Percentiles rank a stretch among this genome's conserved stretches.
These are phyloP conservation scores for Tiliqua scincoides DNA, from an alignment of 2,113 vertebrate genomes.

Conservation along the genomic window DNA sequence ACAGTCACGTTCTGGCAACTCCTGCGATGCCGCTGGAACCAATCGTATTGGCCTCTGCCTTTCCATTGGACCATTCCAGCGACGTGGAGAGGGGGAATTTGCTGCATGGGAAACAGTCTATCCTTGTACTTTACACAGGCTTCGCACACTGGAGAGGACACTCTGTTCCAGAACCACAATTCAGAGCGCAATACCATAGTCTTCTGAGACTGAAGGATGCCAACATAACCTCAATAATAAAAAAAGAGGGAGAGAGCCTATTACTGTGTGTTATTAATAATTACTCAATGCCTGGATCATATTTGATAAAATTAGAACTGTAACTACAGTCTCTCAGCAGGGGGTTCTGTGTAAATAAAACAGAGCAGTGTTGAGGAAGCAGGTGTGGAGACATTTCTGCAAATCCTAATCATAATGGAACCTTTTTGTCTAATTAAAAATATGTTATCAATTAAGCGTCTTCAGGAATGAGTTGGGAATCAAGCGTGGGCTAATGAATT, in stretches of 20 bases:
- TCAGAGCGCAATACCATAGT: no score
- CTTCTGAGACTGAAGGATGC: no score
- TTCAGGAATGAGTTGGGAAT: background rate
- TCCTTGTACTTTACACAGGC: no score
- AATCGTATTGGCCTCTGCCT: no score
- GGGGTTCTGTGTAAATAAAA: constrained; percentile 37
- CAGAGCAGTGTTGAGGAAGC: constrained; percentile 1
- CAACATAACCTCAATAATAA: no score
- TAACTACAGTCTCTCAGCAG: constrained; percentile 34
- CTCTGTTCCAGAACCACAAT: no score
- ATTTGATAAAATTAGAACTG: constrained; percentile 21
- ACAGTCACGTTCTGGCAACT: no score
- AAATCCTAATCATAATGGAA: background rate
- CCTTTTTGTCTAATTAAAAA: background rate
- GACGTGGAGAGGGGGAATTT: no score
- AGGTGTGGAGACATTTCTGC: background rate
- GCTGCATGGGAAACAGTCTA: no score
- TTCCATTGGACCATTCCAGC: no score
- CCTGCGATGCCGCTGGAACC: no score
- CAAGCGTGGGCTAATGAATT: constrained; percentile 7
- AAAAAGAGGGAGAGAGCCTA: constrained; percentile 39
- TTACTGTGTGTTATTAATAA: constrained; percentile 47
- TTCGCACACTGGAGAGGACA: no score
- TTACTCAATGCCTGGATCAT: constrained; percentile 29
- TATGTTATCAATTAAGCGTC: background rate